These are phyloP conservation scores for Delichon dasypus DNA, from an alignment of 2,797 vertebrate species.

Conservation along the genomic window DNA sequence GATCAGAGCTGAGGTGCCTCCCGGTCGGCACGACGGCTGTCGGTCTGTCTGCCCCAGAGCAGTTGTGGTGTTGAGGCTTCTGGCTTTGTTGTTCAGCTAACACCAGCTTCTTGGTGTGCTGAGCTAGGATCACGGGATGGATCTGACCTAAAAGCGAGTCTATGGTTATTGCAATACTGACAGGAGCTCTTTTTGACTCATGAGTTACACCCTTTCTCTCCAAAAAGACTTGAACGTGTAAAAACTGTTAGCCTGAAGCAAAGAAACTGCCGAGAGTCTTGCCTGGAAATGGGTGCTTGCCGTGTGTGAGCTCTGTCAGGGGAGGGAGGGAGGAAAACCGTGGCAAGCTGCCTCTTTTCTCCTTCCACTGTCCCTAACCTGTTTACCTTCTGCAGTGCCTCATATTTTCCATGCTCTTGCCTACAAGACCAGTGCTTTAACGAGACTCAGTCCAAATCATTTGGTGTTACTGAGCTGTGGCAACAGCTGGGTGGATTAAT, in stretches of 20 bases:
- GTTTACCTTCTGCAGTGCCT: slow-evolving; percentile 15
- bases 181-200: slow-evolving; percentile 14
- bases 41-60: neutral
- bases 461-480: neutral
- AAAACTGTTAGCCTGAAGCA: slow-evolving; percentile 29
- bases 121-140: neutral
- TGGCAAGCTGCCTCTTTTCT: neutral
- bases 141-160: neutral
- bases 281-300: neutral
- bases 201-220: slow-evolving; percentile 10
- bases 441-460: neutral
- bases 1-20: neutral
- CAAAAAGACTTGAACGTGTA: neutral
- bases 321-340: neutral
- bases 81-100: neutral
- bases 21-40: fast-evolving
- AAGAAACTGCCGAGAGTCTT: neutral
- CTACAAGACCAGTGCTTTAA: neutral
- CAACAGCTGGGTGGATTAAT: slow-evolving; percentile 41
- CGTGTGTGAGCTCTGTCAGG: neutral
- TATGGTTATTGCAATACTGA: neutral
- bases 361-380: neutral
- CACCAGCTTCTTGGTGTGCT: neutral
- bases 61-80: neutral
- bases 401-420: slow-evolving; percentile 28